Percentiles rank a stretch among this genome's conserved stretches.
Evolutionary conservation across 53 echinoderm and acorn worm species (phyloP).

Genomic region (Echinometra lucunter): DNA sequence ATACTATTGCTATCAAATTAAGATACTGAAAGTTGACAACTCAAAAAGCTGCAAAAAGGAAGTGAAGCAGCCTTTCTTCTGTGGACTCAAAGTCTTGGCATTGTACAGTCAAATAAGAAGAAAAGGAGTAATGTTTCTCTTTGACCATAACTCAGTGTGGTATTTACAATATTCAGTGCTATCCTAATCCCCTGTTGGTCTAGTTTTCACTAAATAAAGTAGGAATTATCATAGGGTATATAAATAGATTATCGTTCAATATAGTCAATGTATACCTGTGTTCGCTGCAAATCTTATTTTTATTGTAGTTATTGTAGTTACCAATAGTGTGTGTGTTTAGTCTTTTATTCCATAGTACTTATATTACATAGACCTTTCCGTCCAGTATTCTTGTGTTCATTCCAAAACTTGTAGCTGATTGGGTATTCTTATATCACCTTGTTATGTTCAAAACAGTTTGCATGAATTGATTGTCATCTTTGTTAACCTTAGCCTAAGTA

Average conservation of each 20-base stretch:
- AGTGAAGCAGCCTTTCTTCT: neutral
- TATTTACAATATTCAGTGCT: neutral
- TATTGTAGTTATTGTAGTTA: too few relatives aligned
- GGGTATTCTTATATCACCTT: slow-evolving; percentile 6
- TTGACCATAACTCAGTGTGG: too few relatives aligned
- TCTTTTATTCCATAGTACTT: slow-evolving; percentile 7
- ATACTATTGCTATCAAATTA: neutral
- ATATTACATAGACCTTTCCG: neutral
- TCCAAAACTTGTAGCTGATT: neutral
- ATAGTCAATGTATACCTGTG: neutral
- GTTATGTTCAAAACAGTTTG: slow-evolving; percentile 19
- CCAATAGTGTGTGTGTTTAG: neutral
- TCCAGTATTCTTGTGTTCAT: slow-evolving; percentile 30
- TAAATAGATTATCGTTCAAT: neutral
- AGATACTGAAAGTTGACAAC: neutral
- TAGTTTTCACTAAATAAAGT: neutral
- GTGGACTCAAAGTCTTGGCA: neutral
- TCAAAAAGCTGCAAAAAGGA: neutral
- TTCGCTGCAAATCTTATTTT: neutral
- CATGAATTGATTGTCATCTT: neutral
- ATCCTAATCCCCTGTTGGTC: neutral
- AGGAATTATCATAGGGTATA: neutral
- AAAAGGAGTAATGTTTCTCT: too few relatives aligned
- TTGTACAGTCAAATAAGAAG: neutral
- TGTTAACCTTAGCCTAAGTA: neutral